These are phyloP conservation scores for Drosophila algonquin DNA, from an alignment of 2,888 invertebrate genomes.

Conservation along the genomic window DNA sequence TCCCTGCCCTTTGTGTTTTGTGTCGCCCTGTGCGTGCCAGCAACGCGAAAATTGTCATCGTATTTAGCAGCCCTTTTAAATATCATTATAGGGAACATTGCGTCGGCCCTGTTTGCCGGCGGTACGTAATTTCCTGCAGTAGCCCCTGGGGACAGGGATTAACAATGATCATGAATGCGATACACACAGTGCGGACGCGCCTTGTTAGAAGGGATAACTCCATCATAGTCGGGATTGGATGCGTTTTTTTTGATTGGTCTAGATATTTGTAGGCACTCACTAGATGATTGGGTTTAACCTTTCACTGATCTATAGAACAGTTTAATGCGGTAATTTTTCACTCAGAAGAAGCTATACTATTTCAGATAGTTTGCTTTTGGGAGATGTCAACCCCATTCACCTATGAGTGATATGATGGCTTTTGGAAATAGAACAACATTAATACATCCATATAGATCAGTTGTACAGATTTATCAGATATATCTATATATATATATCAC, in stretches of 20 bases:
- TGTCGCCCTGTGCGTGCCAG: slow-evolving; percentile 44
- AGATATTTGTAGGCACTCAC: background rate
- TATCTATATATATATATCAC: no score
- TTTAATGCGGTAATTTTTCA: no score
- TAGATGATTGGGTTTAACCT: no score
- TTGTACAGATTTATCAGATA: no score
- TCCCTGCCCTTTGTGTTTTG: background rate
- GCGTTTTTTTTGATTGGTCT: background rate
- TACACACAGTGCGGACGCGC: slow-evolving; percentile 3
- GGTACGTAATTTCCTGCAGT: slow-evolving; percentile 70
- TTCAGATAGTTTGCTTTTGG: no score
- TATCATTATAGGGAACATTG: slow-evolving; percentile 68
- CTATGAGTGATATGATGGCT: no score
- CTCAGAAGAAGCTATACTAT: no score
- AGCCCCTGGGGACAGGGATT: slow-evolving; percentile 30
- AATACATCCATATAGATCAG: no score
- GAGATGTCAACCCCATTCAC: no score
- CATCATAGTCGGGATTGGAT: slow-evolving; percentile 4
- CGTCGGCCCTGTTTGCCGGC: slow-evolving; percentile 49
- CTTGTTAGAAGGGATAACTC: slow-evolving; percentile 10
- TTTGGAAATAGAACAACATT: no score
- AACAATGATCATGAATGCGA: slow-evolving; percentile 45
- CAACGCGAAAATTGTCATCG: slow-evolving; percentile 75
- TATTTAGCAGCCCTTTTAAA: slow-evolving; percentile 76
- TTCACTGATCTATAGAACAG: no score